Evolutionary conservation across 2,888 invertebrate species (phyloP).

Genomic region (Girardia tigrina): DNA sequence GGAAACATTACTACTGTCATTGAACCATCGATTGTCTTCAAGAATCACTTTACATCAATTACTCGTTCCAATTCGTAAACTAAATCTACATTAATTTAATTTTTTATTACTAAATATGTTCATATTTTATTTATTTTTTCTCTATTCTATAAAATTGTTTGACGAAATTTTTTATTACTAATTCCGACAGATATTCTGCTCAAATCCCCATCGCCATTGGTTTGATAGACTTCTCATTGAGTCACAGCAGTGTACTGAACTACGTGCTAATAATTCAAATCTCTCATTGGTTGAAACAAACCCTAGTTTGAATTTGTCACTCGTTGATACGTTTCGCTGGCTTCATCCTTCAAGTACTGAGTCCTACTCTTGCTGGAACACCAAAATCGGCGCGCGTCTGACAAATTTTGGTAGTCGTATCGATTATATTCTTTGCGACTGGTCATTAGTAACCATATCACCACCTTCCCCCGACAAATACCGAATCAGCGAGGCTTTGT

Average conservation of each 20-base stretch:
- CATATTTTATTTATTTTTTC: too few relatives aligned
- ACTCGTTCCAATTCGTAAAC: too few relatives aligned
- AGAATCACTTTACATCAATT: too few relatives aligned
- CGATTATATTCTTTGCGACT: constrained; percentile 52
- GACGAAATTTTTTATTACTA: too few relatives aligned
- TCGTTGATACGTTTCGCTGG: constrained; percentile 26
- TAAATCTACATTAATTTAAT: too few relatives aligned
- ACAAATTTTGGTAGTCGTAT: constrained; percentile 53
- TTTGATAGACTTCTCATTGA: constrained; percentile 45
- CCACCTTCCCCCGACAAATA: background rate
- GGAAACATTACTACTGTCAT: too few relatives aligned
- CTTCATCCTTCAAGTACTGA: constrained; percentile 49
- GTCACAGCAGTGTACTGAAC: constrained; percentile 39
- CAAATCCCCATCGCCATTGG: constrained; percentile 46
- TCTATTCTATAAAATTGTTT: too few relatives aligned
- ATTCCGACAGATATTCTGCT: constrained; percentile 36
- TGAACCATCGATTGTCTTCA: too few relatives aligned
- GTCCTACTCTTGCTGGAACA: constrained; percentile 53
- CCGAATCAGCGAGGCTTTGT: constrained; percentile 42
- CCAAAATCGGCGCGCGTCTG: constrained; percentile 49
- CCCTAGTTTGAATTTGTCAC: background rate
- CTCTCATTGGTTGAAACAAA: background rate
- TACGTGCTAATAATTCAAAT: constrained; percentile 33
- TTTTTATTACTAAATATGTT: too few relatives aligned
- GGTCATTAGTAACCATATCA: constrained; percentile 59